phyloP scores from a whole-genome alignment of 1,140 invertebrate species.

The Frieseomelitta varia region DNA sequence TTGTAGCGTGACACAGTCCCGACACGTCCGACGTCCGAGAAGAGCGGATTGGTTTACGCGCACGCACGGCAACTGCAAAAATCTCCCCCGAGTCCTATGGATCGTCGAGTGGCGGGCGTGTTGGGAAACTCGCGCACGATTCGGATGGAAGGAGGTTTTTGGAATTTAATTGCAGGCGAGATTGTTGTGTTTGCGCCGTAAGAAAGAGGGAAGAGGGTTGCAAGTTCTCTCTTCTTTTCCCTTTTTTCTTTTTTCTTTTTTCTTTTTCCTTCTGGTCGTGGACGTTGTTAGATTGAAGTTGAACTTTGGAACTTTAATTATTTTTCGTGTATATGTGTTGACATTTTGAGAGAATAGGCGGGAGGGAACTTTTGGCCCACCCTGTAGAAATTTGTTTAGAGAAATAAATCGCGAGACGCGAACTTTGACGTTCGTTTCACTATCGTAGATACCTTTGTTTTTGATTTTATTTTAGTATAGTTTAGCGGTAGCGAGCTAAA shows the following conservation, averaged over 20 bases:
- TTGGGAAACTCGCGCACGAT: not conserved
- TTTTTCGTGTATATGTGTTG: too few species aligned
- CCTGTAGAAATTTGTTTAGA: too few species aligned
- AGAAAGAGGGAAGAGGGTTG: not conserved
- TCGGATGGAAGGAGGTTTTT: not conserved
- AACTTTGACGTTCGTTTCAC: too few species aligned
- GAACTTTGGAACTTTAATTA: too few species aligned
- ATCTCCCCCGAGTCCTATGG: not conserved
- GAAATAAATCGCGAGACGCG: too few species aligned
- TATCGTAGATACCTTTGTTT: too few species aligned
- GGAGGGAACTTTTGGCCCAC: too few species aligned
- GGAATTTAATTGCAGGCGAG: not conserved
- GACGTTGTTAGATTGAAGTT: not conserved
- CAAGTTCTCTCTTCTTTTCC: too few species aligned
- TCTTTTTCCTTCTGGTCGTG: not conserved
- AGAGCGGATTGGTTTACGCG: constrained; percentile 9
- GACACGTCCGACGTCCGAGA: not conserved
- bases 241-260: not conserved
- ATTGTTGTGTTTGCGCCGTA: not conserved
- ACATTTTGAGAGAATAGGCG: too few species aligned
- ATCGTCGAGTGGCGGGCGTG: not conserved
- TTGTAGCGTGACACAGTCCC: not conserved
- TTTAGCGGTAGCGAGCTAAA: too few species aligned
- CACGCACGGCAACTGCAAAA: constrained; percentile 14
- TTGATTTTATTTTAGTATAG: too few species aligned